Evolutionary conservation across 1,140 invertebrate species (phyloP), one percentile per base, ranked within the genome.

Genomic region (Papilio polyxenes): DNA sequence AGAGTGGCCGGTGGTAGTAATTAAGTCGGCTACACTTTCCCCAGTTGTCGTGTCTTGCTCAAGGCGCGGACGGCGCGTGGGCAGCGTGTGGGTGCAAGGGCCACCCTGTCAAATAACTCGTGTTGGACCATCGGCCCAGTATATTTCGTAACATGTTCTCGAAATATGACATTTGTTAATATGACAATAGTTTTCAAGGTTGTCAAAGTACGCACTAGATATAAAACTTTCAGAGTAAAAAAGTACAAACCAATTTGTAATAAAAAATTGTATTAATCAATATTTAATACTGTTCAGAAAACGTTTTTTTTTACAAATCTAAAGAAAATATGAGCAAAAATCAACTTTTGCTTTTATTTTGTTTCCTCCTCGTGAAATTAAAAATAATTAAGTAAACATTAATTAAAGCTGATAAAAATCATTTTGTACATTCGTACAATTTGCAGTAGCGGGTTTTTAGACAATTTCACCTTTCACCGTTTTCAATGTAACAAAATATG

Each of bases 1-100:
- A 37, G 13, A 53, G 20, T 51, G 74, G 81, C 23, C 23, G 74
- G 44, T 82, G 80, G 77, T 77, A 81, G 76, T 82, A 85, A 83
- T 86, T 84, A 86, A 85, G 85, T 82, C 72, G 74, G 75, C 49
- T 77, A 83, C 76, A 84, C 84, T 86, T 85, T 86, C 85, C 84
- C 84, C 83, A 8, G 1, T 13, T 48, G 40, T 48, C 13, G 44
- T 82, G 31, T 51, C 74, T 85, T 83, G 80, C 83, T 62, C 81
- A 83, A 85, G 44, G 37, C 44, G 65, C 51, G 56, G 49, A 37
- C 11, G 65, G 65, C 65, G 85, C n/a, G 75, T 86, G 80, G 85
- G 85, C 75, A 79, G 80, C 44, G 82, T 20, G 87, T 88, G 76
- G 87, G 86, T 72, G 83, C 75, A 80, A 69, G 82, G 82, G 80